These are phyloP conservation scores for Chironomus striatipennis DNA, from an alignment of 1,140 invertebrate species.

Conservation along the genomic window DNA sequence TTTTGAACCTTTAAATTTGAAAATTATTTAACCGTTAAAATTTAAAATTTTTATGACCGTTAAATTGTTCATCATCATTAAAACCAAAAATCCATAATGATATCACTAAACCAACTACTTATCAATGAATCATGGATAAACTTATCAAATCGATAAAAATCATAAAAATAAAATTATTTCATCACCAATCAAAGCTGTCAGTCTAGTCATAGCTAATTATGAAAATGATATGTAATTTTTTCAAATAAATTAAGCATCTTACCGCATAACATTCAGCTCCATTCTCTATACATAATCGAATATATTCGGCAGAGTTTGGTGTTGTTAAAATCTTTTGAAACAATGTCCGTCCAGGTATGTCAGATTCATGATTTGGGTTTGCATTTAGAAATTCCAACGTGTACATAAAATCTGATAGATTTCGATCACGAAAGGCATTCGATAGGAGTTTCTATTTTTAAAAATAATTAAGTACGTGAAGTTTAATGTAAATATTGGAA, in stretches of 20 bases:
- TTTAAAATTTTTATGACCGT: too few relatives aligned
- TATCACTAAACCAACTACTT: too few relatives aligned
- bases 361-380: constrained; percentile 29
- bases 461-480: too few relatives aligned
- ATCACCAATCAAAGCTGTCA: too few relatives aligned
- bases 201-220: background rate
- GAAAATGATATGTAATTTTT: constrained; percentile 26
- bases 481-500: too few relatives aligned
- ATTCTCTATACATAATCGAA: constrained; percentile 51
- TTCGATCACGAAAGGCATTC: constrained; percentile 30
- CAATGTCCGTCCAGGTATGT: constrained; percentile 30
- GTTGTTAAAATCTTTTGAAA: constrained; percentile 35
- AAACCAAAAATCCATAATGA: too few relatives aligned
- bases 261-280: constrained; percentile 56
- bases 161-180: too few relatives aligned
- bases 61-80: too few relatives aligned
- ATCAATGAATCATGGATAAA: too few relatives aligned
- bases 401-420: constrained; percentile 31
- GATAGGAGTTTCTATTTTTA: constrained; percentile 28
- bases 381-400: constrained; percentile 34
- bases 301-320: constrained; percentile 45
- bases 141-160: too few relatives aligned
- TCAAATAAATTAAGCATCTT: constrained; percentile 40
- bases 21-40: too few relatives aligned
- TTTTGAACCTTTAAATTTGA: too few relatives aligned